These are phyloP conservation scores for Leptopilina clavipes DNA, from an alignment of 1,140 invertebrate genomes.

Conservation along the genomic window DNA sequence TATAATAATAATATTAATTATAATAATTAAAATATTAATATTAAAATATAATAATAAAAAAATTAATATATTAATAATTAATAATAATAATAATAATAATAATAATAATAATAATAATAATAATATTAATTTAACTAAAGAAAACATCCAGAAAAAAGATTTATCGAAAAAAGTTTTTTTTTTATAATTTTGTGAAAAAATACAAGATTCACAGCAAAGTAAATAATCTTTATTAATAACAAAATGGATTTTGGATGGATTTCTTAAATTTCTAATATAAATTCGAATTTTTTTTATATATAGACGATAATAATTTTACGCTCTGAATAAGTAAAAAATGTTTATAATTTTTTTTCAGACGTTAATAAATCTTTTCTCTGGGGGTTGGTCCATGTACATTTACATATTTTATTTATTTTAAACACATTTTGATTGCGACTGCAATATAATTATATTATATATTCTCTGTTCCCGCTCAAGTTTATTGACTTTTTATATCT, in stretches of 20 bases:
- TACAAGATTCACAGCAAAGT: background rate
- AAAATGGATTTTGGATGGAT: no score
- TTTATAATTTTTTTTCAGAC: background rate
- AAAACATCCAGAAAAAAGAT: slow-evolving; percentile 15
- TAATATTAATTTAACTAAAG: background rate
- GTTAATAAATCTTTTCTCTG: slow-evolving; percentile 16
- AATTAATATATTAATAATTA: no score
- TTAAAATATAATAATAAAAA: no score
- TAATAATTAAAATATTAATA: no score
- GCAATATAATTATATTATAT: slow-evolving; percentile 9
- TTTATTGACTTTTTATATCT: slow-evolving; percentile 23
- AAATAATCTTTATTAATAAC: background rate
- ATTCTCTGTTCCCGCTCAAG: slow-evolving; percentile 5
- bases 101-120: no score
- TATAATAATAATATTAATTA: no score
- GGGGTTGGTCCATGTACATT: slow-evolving; percentile 21
- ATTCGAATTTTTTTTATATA: no score
- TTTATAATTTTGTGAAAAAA: background rate
- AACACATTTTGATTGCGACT: slow-evolving; percentile 25
- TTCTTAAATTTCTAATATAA: no score
- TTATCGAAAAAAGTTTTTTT: background rate
- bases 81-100: no score
- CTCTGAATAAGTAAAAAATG: background rate
- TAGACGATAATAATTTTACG: background rate
- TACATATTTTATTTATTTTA: slow-evolving; percentile 4